A percentile compares a stretch with the other conserved stretches of the same genome.
Evolutionary conservation across 2,113 vertebrate species (phyloP).

Genomic region (Polyodon spathula): DNA sequence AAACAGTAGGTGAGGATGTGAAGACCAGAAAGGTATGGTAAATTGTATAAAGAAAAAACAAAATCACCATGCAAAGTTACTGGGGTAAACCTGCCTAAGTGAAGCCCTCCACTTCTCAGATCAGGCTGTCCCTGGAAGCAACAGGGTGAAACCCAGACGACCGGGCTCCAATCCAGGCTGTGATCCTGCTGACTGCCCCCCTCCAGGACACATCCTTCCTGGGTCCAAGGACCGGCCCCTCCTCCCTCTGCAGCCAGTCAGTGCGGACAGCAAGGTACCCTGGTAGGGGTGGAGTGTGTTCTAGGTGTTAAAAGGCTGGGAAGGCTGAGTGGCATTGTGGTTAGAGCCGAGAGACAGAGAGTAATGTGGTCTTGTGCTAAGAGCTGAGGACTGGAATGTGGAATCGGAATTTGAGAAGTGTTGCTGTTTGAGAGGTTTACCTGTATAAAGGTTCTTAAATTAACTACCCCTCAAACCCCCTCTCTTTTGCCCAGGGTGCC

Average conservation of each 20-base stretch:
- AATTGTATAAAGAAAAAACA: too few species aligned
- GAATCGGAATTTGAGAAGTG: neutral
- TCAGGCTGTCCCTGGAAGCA: slow-evolving; percentile 30
- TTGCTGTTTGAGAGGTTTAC: neutral
- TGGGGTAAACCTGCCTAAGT: neutral
- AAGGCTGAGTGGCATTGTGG: too few species aligned
- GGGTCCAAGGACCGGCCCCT: slow-evolving; percentile 58
- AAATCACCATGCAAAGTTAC: neutral
- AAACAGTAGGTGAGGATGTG: too few species aligned
- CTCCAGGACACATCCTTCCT: slow-evolving; percentile 64
- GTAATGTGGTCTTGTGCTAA: too few species aligned
- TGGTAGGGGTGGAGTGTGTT: slow-evolving; percentile 12
- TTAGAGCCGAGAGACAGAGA: too few species aligned
- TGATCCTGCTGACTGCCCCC: slow-evolving; percentile 39
- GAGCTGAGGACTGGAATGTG: too few species aligned
- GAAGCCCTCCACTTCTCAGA: neutral
- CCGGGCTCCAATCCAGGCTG: slow-evolving; percentile 48
- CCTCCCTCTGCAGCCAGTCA: slow-evolving; percentile 46
- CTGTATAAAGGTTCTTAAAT: too few species aligned
- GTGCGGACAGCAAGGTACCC: slow-evolving; percentile 46
- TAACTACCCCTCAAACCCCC: neutral
- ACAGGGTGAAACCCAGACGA: slow-evolving; percentile 50
- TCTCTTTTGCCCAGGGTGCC: slow-evolving; percentile 33
- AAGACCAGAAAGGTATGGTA: too few species aligned
- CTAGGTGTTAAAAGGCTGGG: neutral